Percentiles rank a stretch among this genome's conserved stretches.
Evolutionary conservation across 2,888 invertebrate species (phyloP).

Genomic region (Pheosia tremula): DNA sequence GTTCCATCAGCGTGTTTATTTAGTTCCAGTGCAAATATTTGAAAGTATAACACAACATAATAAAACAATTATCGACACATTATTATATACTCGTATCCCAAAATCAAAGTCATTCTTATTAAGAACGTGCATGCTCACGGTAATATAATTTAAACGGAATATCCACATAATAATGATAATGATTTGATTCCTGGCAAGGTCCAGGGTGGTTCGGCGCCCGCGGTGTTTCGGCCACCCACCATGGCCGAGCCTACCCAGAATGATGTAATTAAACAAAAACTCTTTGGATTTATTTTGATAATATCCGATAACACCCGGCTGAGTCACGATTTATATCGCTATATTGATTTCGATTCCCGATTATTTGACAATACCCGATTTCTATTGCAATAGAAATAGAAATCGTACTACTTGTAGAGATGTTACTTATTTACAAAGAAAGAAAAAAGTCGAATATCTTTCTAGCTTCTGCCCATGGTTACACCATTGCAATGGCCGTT

Average conservation of each 20-base stretch:
- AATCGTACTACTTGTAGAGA: background rate
- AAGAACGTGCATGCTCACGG: slow-evolving; percentile 41
- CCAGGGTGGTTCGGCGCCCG: slow-evolving; percentile 44
- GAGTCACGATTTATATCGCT: slow-evolving; percentile 44
- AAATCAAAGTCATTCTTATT: background rate
- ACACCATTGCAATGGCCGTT: no score
- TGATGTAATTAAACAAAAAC: slow-evolving; percentile 64
- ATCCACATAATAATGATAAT: slow-evolving; percentile 59
- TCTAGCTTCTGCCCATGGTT: no score
- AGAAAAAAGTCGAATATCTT: no score
- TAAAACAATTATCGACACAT: slow-evolving; percentile 35
- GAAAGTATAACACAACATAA: background rate
- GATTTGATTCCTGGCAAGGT: slow-evolving; percentile 56
- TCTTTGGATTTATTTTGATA: slow-evolving; percentile 66
- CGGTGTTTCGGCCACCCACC: slow-evolving; percentile 62
- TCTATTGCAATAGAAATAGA: background rate
- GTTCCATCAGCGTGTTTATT: slow-evolving; percentile 31
- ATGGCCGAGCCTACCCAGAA: slow-evolving; percentile 50
- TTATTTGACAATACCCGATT: slow-evolving; percentile 19
- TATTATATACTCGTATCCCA: background rate
- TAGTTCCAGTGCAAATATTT: background rate
- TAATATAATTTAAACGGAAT: slow-evolving; percentile 54
- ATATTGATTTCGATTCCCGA: slow-evolving; percentile 42
- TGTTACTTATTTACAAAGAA: background rate
- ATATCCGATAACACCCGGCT: slow-evolving; percentile 53